phyloP scores from a whole-genome alignment of 2,888 invertebrate genomes.

The Zele albiditarsus region DNA sequence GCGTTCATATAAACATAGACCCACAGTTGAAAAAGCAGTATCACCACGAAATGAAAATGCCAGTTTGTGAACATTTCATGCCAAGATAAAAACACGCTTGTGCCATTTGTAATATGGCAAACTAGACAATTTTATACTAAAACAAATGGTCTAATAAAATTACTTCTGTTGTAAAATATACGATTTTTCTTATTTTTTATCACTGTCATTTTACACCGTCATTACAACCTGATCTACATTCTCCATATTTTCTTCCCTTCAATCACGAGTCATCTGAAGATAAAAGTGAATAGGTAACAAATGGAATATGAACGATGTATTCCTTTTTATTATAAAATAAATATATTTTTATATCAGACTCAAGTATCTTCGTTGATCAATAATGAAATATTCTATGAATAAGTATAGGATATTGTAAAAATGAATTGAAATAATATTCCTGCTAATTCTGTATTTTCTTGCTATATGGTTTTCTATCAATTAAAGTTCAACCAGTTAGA shows the following conservation, averaged over 20 bases:
- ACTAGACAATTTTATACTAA: slow-evolving; percentile 21
- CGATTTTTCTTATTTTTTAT: not conserved
- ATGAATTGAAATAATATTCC: too few relatives aligned
- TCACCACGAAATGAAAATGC: slow-evolving; percentile 6
- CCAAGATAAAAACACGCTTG: slow-evolving; percentile 29
- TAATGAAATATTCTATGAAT: too few relatives aligned
- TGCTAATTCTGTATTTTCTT: too few relatives aligned
- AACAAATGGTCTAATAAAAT: slow-evolving; percentile 14
- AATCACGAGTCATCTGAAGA: not conserved
- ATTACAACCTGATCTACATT: not conserved
- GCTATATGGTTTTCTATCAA: too few relatives aligned
- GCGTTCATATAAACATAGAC: not conserved
- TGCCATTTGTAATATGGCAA: not conserved
- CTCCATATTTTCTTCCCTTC: slow-evolving; percentile 15
- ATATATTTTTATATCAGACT: too few relatives aligned
- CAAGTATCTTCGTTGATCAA: too few relatives aligned
- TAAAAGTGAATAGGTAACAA: too few relatives aligned
- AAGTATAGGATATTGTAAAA: not conserved
- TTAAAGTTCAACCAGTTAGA: too few relatives aligned
- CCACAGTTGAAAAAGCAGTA: not conserved
- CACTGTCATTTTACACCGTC: not conserved
- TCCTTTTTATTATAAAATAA: too few relatives aligned
- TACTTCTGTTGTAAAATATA: slow-evolving; percentile 7
- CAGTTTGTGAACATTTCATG: slow-evolving; percentile 29
- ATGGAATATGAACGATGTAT: too few relatives aligned